These are phyloP conservation scores for Rhinolophus ferrumequinum DNA, from an alignment of 2,113 vertebrate genomes.

Conservation along the genomic window DNA sequence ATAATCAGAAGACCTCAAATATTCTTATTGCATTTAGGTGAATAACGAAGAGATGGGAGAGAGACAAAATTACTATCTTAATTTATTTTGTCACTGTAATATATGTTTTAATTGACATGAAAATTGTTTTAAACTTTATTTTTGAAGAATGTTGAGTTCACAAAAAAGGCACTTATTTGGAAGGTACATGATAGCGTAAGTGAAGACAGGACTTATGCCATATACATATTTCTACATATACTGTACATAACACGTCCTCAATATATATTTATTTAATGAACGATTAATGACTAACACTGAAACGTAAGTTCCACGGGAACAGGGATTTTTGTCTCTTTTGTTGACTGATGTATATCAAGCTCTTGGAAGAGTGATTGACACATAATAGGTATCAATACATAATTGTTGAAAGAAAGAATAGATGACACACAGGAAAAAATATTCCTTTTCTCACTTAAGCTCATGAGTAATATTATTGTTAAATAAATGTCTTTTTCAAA, in stretches of 20 bases:
- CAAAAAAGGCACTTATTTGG: background rate
- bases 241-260: background rate
- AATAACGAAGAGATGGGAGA: slow-evolving; percentile 68
- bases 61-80: slow-evolving; percentile 71
- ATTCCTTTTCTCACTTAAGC: background rate
- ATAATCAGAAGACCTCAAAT: slow-evolving; percentile 68
- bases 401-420: background rate
- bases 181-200: background rate
- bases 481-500: background rate
- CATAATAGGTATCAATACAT: background rate
- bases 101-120: slow-evolving; percentile 63
- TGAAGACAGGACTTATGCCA: background rate
- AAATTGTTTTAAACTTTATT: slow-evolving; percentile 31
- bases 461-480: background rate
- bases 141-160: slow-evolving; percentile 35
- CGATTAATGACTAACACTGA: background rate
- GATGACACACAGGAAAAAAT: background rate
- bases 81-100: slow-evolving; percentile 74
- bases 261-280: background rate
- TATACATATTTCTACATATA: background rate
- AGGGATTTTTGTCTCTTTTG: background rate
- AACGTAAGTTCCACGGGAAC: background rate
- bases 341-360: background rate
- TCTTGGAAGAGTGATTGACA: background rate
- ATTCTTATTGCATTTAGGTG: slow-evolving; percentile 57